Evolutionary conservation across 2,113 vertebrate genomes (phyloP).

Genomic region (Tupaia chinensis): DNA sequence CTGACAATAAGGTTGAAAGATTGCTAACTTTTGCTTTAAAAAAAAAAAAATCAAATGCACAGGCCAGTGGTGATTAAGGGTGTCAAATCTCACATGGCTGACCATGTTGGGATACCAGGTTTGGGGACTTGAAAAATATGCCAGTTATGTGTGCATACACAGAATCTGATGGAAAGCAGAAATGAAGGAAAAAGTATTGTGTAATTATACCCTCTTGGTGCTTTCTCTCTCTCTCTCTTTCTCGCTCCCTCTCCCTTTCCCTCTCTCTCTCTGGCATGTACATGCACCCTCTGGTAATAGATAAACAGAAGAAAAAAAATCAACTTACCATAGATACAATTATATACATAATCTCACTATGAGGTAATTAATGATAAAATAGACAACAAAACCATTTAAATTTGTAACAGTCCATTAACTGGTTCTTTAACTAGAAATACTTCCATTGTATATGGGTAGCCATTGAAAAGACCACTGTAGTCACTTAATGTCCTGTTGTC

Average conservation of each 20-base stretch:
- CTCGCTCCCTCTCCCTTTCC: too few relatives aligned
- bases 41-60: background rate
- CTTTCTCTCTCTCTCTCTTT: too few relatives aligned
- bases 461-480: background rate
- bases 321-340: background rate
- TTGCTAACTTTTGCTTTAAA: background rate
- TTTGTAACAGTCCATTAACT: background rate
- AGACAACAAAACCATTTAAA: constrained; percentile 25
- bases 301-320: background rate
- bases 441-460: background rate
- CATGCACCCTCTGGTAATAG: too few relatives aligned
- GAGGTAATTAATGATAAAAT: constrained; percentile 18
- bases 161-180: too few relatives aligned
- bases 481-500: background rate
- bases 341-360: background rate
- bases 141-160: too few relatives aligned
- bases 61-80: too few relatives aligned
- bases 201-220: too few relatives aligned
- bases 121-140: too few relatives aligned
- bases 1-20: background rate
- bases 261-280: too few relatives aligned
- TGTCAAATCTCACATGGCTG: too few relatives aligned
- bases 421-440: constrained; percentile 22
- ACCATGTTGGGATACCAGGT: too few relatives aligned
- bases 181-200: too few relatives aligned